Evolutionary conservation across 2,797 vertebrate species (phyloP).

Genomic region (Spatula clypeata): DNA sequence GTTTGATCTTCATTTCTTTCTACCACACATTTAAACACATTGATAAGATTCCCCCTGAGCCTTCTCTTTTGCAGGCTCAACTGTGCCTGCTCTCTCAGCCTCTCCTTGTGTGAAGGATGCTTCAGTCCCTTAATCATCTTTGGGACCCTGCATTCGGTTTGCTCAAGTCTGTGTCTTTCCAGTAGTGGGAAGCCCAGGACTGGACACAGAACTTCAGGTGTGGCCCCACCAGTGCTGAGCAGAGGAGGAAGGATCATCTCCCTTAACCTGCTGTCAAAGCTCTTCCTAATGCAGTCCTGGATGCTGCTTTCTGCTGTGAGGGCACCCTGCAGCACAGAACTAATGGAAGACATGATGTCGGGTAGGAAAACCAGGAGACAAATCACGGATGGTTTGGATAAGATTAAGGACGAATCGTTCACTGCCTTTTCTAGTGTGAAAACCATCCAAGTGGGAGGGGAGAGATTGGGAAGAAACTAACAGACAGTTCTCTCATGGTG

Average conservation of each 20-base stretch:
- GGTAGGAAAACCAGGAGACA: not conserved
- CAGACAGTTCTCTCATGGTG: not conserved
- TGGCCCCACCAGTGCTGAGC: not conserved
- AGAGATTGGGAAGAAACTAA: not conserved
- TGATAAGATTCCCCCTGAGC: not conserved
- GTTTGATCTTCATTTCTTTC: no score
- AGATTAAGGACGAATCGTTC: not conserved
- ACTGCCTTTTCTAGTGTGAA: not conserved
- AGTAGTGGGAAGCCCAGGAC: not conserved
- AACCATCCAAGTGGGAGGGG: not conserved
- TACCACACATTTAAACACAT: no score
- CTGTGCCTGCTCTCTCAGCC: not conserved
- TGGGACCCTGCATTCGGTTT: not conserved
- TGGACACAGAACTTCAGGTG: not conserved
- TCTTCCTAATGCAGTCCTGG: not conserved
- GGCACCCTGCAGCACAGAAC: not conserved
- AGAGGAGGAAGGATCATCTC: not conserved
- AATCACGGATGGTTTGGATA: not conserved
- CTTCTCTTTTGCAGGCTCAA: not conserved
- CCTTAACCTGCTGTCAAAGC: not conserved
- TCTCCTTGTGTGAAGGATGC: not conserved
- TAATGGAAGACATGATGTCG: not conserved
- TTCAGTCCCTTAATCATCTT: not conserved
- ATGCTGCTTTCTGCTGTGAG: not conserved
- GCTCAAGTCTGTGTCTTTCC: not conserved